These are phyloP conservation scores for Trachelus stipa DNA, from an alignment of 2,888 invertebrate genomes.

Conservation along the genomic window DNA sequence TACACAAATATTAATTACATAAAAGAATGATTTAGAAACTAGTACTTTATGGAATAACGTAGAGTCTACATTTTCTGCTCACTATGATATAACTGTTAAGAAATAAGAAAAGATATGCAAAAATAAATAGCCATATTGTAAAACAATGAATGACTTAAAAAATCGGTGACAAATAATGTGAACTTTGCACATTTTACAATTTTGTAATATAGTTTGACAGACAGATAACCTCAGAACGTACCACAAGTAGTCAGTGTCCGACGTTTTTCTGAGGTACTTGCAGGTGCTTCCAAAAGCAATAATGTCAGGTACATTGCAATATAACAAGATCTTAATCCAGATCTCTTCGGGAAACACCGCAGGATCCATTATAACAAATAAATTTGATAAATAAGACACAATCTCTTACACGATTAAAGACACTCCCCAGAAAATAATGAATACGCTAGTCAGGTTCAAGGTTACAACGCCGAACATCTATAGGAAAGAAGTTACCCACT, in stretches of 20 bases:
- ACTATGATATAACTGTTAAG: neutral
- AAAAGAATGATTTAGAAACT: neutral
- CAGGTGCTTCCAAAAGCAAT: conserved; percentile 64
- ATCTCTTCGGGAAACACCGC: conserved; percentile 65
- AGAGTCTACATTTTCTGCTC: neutral
- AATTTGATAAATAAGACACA: conserved; percentile 2
- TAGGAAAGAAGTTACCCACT: neutral
- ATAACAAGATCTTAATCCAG: conserved; percentile 65
- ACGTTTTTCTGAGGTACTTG: conserved; percentile 63
- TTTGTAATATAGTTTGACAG: conserved; percentile 2
- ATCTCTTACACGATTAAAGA: conserved; percentile 33
- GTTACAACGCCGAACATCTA: conserved; percentile 43
- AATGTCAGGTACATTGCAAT: conserved; percentile 65
- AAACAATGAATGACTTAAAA: conserved; percentile 1
- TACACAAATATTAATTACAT: neutral
- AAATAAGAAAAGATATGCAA: neutral
- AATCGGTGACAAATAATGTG: neutral
- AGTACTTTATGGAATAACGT: neutral
- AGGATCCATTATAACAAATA: conserved; percentile 57
- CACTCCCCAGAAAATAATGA: conserved; percentile 60
- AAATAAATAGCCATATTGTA: neutral
- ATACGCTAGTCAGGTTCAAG: conserved; percentile 65
- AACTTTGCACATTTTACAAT: neutral
- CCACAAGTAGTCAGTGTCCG: conserved; percentile 64
- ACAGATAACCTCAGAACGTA: conserved; percentile 55